Evolutionary conservation across 1,140 invertebrate species (phyloP).

Genomic region (Rhagoletis zephyria): DNA sequence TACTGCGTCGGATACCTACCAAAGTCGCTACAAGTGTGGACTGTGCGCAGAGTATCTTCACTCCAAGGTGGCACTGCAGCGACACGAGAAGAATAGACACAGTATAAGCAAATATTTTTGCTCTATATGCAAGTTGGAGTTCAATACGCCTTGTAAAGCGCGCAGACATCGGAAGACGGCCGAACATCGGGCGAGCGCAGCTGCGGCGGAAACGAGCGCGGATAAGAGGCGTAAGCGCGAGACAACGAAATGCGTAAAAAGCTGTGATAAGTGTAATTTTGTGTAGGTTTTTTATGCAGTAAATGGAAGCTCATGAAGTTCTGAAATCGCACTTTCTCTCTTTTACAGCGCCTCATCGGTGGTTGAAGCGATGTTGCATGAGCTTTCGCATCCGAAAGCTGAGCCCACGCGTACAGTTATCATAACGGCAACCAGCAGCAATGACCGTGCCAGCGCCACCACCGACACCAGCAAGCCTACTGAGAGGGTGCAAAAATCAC

Average conservation of each 20-base stretch:
- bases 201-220: neutral
- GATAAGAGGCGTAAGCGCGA: neutral
- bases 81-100: conserved; percentile 77
- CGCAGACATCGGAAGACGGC: conserved; percentile 79
- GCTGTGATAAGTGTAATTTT: conserved; percentile 78
- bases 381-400: conserved; percentile 23
- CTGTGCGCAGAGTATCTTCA: conserved; percentile 77
- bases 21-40: conserved; percentile 77
- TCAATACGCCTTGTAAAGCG: conserved; percentile 77
- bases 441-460: neutral
- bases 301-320: too few species aligned
- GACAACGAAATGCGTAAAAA: conserved; percentile 59
- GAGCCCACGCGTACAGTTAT: neutral
- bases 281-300: conserved; percentile 55
- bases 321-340: neutral
- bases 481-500: neutral
- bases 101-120: conserved; percentile 79
- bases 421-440: neutral
- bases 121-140: conserved; percentile 79
- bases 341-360: conserved; percentile 43
- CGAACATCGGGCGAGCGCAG: conserved; percentile 74
- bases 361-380: conserved; percentile 53
- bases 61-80: conserved; percentile 79
- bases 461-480: neutral
- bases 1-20: conserved; percentile 79